Percentiles rank a stretch among this genome's conserved stretches.
phyloP scores from a whole-genome alignment of 2,888 invertebrate genomes.

The Branchellion lobata region DNA sequence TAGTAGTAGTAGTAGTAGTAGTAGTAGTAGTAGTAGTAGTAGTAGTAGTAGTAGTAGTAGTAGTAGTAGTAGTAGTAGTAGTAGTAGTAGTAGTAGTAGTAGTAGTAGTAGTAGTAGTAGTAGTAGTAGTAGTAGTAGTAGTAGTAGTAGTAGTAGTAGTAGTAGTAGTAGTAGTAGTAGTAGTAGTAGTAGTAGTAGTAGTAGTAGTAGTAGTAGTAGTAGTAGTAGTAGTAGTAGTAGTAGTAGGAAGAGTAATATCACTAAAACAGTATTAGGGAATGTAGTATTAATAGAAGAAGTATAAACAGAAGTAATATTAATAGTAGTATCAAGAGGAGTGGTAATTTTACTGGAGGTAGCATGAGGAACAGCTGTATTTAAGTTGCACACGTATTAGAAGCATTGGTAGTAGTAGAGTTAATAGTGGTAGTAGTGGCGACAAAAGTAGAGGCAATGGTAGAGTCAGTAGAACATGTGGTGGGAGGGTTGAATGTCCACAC shows the following conservation, averaged over 20 bases:
- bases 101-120: background rate
- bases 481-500: too few species aligned
- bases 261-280: background rate
- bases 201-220: slow-evolving; percentile 7
- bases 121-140: background rate
- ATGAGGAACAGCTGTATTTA: too few species aligned
- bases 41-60: slow-evolving; percentile 3
- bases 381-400: too few species aligned
- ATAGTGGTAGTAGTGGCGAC: too few species aligned
- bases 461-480: too few species aligned
- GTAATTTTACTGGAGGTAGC: too few species aligned
- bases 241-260: too few species aligned
- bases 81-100: background rate
- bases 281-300: too few species aligned
- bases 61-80: background rate
- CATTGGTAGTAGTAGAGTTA: too few species aligned
- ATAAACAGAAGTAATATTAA: too few species aligned
- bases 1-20: slow-evolving; percentile 3
- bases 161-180: background rate
- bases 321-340: too few species aligned
- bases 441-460: too few species aligned
- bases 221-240: background rate
- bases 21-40: slow-evolving; percentile 7
- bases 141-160: background rate
- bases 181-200: slow-evolving; percentile 3